Evolutionary conservation across 1,140 invertebrate genomes (phyloP), one percentile per base, ranked within the genome.

Genomic region (Panagrolaimus sp.): DNA sequence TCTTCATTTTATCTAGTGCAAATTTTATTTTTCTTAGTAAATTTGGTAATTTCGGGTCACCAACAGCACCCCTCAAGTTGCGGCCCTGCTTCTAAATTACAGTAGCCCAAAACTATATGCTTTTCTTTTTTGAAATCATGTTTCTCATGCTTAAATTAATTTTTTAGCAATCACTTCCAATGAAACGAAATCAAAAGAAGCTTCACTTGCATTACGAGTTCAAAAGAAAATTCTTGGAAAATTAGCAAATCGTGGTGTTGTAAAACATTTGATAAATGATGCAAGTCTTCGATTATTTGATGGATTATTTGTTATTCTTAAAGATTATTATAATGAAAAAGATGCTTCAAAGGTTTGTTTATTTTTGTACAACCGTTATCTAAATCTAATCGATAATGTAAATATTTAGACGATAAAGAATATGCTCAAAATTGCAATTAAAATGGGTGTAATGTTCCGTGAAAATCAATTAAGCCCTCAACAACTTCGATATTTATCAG

Each of bases 161-260:
- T 4, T 38, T 38, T 38, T 38, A 38, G 31, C 31, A 38, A 38
- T 38, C 7, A 38, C 31, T 38, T 38, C 31, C 2, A 38, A 38
- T 38, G 31, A 38, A 38, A 38, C 31, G 7, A 38, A 38, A 38
- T 38, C 31, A 2, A 38, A 38, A 38, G 31, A 38, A 4, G 2
- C 63, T 5, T 47, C 42, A n/a, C 16, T 66, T 1, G 43, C 27
- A 16, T 31, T 66, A 13, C 43, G 47, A 3, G 65, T 23, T 1
- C 65, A 66, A 42, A 66, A 66, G 65, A 66, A 66, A 57, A 53
- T 66, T 62, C 16, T 66, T 9, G 47, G 65, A 9, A 66, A 66
- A 62, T 27, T 66, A 14, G 42, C 23, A 11, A 38, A 31, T 51
- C 65, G 65, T 25, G 43, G 47, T 38, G 53, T 66, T 38, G 47